A percentile compares a stretch with the other conserved stretches of the same genome.
Evolutionary conservation across 1,140 invertebrate genomes (phyloP).

Genomic region (Megathymus violae): DNA sequence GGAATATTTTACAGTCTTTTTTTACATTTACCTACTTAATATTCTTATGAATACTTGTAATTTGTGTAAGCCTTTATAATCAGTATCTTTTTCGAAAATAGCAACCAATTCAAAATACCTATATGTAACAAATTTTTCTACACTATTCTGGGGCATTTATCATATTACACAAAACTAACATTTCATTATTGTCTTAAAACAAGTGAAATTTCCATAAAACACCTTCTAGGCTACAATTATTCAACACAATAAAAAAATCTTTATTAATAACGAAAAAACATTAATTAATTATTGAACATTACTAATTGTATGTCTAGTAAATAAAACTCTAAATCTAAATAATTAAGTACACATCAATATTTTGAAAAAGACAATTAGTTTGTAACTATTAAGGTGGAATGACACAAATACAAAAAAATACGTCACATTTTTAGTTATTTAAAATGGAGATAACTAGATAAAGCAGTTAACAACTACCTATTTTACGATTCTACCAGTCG

Average conservation of each 20-base stretch:
- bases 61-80: neutral
- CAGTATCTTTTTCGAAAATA: no score
- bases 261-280: neutral
- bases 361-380: neutral
- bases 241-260: neutral
- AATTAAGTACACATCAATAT: neutral
- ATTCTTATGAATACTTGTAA: neutral
- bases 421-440: neutral
- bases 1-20: slow-evolving; percentile 21
- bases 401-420: neutral
- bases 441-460: no score
- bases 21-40: neutral
- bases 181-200: neutral
- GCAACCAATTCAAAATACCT: no score
- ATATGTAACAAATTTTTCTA: neutral
- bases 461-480: no score
- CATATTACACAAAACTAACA: neutral
- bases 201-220: neutral
- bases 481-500: no score
- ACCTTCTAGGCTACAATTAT: neutral
- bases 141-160: neutral
- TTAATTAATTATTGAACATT: neutral
- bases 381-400: neutral
- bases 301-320: neutral
- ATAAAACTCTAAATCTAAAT: neutral